Evolutionary conservation across 2,797 vertebrate genomes (phyloP).

Genomic region (Scyliorhinus canicula): DNA sequence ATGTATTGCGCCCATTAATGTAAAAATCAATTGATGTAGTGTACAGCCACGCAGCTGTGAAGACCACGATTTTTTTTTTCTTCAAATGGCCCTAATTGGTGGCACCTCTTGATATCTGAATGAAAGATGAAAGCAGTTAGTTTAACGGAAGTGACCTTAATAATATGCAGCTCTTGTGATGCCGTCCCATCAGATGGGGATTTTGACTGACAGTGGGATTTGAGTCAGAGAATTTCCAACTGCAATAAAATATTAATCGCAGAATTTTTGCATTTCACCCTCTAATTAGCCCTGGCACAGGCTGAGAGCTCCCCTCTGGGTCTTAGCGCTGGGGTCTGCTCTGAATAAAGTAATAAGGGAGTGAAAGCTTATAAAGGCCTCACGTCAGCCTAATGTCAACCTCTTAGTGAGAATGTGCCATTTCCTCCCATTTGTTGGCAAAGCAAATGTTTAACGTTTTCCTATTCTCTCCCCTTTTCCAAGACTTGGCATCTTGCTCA

Average conservation of each 20-base stretch:
- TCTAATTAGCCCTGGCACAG: slow-evolving; percentile 30
- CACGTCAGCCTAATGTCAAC: neutral
- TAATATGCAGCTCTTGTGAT: slow-evolving; percentile 35
- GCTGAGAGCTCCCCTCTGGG: slow-evolving; percentile 26
- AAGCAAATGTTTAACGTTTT: neutral
- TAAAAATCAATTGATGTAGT: slow-evolving; percentile 30
- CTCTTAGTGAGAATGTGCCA: neutral
- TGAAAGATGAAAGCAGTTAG: slow-evolving; percentile 25
- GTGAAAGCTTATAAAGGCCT: neutral
- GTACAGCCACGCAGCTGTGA: slow-evolving; percentile 26
- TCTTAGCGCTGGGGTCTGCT: slow-evolving; percentile 23
- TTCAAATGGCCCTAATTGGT: slow-evolving; percentile 34
- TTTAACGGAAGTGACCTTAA: slow-evolving; percentile 38
- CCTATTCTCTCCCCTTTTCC: neutral
- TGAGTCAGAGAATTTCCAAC: slow-evolving; percentile 24
- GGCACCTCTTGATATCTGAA: slow-evolving; percentile 37
- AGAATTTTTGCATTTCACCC: slow-evolving; percentile 36
- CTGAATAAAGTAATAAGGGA: slow-evolving; percentile 12
- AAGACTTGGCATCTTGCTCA: neutral
- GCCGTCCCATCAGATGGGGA: slow-evolving; percentile 31
- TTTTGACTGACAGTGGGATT: slow-evolving; percentile 38
- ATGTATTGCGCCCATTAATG: slow-evolving; percentile 28
- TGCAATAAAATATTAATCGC: slow-evolving; percentile 36
- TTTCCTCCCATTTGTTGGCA: neutral
- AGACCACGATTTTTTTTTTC: slow-evolving; percentile 7